phyloP scores from a whole-genome alignment of 2,797 vertebrate genomes.

The Ptychobarbus kaznakovi region DNA sequence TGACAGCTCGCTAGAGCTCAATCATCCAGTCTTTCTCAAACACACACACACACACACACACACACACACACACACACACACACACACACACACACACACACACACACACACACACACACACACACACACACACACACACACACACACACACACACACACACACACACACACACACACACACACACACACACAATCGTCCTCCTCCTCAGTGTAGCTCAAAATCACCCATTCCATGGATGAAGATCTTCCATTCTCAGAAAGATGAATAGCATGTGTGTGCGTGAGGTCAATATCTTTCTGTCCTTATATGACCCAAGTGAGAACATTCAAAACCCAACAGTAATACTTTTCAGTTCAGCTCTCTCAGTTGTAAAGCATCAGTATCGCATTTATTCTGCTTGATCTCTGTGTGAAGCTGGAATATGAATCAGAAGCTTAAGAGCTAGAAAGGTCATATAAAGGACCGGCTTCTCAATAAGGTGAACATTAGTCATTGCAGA shows the following conservation, averaged over 20 bases:
- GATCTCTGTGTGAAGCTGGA: constrained; percentile 17
- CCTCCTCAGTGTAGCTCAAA: neutral
- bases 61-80: neutral
- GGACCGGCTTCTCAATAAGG: neutral
- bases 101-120: constrained; percentile 2
- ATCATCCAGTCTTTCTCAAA: constrained; percentile 22
- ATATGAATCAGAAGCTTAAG: constrained; percentile 12
- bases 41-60: constrained; percentile 7
- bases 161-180: constrained; percentile 2
- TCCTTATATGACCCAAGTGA: neutral
- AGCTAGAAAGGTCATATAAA: neutral
- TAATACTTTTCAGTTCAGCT: neutral
- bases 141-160: constrained; percentile 2
- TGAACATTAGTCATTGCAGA: neutral
- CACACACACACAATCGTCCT: neutral
- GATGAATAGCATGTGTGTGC: neutral
- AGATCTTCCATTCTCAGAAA: neutral
- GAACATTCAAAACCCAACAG: constrained; percentile 8
- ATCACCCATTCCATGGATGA: neutral
- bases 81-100: neutral
- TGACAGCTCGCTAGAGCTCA: constrained; percentile 47
- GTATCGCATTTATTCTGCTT: constrained; percentile 7
- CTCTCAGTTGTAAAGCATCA: neutral
- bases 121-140: neutral
- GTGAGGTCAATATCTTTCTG: constrained; percentile 30